Conservation (phyloP, 1,140 invertebrate genomes). For the Drosophila repletoides region DNA sequence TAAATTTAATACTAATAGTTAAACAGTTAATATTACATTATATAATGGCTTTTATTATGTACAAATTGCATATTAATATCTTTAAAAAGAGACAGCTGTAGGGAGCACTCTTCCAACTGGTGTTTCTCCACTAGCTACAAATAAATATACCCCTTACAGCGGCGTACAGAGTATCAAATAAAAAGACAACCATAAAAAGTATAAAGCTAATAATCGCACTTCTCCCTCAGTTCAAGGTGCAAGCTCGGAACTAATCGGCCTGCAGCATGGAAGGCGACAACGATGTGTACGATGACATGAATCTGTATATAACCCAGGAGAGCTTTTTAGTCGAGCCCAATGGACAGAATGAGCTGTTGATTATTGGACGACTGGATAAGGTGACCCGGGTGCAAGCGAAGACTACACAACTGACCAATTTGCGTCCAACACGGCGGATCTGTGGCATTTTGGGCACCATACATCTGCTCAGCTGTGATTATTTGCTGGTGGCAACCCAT, state of each 20-base stretch:
- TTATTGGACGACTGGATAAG: slow-evolving; percentile 88
- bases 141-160: no score
- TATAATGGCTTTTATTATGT: no score
- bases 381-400: slow-evolving; percentile 85
- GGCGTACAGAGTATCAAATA: no score
- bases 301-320: slow-evolving; percentile 87
- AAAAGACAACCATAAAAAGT: background rate
- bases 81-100: no score
- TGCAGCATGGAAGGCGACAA: slow-evolving; percentile 49
- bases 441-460: slow-evolving; percentile 96
- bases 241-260: background rate
- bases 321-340: slow-evolving; percentile 89
- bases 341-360: slow-evolving; percentile 85
- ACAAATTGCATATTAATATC: no score
- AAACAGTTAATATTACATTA: no score
- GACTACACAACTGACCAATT: slow-evolving; percentile 54
- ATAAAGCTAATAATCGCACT: no score
- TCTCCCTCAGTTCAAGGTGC: slow-evolving; percentile 20
- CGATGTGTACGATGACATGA: slow-evolving; percentile 85
- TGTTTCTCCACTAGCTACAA: no score
- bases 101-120: no score
- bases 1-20: no score
- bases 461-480: slow-evolving; percentile 91
- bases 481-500: slow-evolving; percentile 95
- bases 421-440: slow-evolving; percentile 87